These are phyloP conservation scores for Amphiura filiformis DNA, from an alignment of 35 echinoderm and acorn worm genomes.

Conservation along the genomic window DNA sequence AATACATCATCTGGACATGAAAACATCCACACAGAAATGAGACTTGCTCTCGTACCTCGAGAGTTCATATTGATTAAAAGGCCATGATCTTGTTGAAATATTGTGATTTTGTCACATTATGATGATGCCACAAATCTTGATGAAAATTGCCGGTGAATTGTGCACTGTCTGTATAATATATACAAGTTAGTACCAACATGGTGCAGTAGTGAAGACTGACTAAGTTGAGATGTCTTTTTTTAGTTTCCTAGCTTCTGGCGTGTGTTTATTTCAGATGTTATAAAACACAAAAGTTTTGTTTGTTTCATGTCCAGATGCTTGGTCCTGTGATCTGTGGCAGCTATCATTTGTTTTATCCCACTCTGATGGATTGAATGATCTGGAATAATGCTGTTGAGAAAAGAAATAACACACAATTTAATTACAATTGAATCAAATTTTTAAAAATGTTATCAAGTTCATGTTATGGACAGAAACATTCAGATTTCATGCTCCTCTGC, in stretches of 20 bases:
- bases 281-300: background rate
- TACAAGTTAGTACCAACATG: background rate
- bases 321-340: background rate
- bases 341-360: constrained; percentile 48
- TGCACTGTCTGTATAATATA: background rate
- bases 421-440: no score
- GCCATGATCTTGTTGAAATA: background rate
- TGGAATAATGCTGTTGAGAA: constrained; percentile 89
- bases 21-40: background rate
- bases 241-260: no score
- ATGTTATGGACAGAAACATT: no score
- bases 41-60: background rate
- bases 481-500: no score
- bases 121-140: background rate
- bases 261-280: no score
- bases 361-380: constrained; percentile 96
- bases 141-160: background rate
- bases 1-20: background rate
- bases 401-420: constrained; percentile 20
- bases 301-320: background rate
- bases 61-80: background rate
- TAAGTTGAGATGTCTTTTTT: background rate
- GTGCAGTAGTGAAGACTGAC: background rate
- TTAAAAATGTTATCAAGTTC: no score
- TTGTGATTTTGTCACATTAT: background rate